Evolutionary conservation across 1,140 invertebrate species (phyloP).

Genomic region (Ectropis grisescens): DNA sequence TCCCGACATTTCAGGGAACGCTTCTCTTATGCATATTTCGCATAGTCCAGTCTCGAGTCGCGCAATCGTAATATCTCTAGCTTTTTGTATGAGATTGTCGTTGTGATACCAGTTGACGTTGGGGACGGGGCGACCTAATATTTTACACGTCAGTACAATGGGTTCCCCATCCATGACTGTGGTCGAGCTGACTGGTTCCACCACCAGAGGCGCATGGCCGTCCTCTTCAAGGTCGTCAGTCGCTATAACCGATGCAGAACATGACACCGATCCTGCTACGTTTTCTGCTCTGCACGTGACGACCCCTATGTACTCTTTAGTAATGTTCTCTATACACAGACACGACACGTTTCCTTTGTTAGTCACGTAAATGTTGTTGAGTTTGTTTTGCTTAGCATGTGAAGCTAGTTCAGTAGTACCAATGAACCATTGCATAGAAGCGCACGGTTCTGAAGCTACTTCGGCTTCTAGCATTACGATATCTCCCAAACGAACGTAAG

Average conservation of each 20-base stretch:
- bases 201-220: constrained; percentile 78
- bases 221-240: constrained; percentile 75
- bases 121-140: constrained; percentile 85
- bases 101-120: constrained; percentile 88
- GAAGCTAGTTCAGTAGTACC: constrained; percentile 73
- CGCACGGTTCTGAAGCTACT: constrained; percentile 82
- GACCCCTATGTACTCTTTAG: constrained; percentile 79
- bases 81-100: constrained; percentile 78
- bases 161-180: constrained; percentile 95
- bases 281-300: constrained; percentile 93
- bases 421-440: constrained; percentile 90
- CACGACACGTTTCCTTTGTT: constrained; percentile 85
- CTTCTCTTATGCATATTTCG: constrained; percentile 89
- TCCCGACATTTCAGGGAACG: constrained; percentile 94
- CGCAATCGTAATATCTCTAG: constrained; percentile 82
- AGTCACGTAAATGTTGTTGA: constrained; percentile 77
- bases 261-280: constrained; percentile 86
- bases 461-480: constrained; percentile 83
- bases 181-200: constrained; percentile 77
- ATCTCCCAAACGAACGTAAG: constrained; percentile 80
- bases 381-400: constrained; percentile 62
- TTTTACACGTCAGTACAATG: constrained; percentile 82
- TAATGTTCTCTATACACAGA: constrained; percentile 83
- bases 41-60: constrained; percentile 85
- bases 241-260: constrained; percentile 82